Evolutionary conservation across 2,797 vertebrate genomes (phyloP), one percentile per base, ranked within the genome.

Genomic region (Anas georgica): DNA sequence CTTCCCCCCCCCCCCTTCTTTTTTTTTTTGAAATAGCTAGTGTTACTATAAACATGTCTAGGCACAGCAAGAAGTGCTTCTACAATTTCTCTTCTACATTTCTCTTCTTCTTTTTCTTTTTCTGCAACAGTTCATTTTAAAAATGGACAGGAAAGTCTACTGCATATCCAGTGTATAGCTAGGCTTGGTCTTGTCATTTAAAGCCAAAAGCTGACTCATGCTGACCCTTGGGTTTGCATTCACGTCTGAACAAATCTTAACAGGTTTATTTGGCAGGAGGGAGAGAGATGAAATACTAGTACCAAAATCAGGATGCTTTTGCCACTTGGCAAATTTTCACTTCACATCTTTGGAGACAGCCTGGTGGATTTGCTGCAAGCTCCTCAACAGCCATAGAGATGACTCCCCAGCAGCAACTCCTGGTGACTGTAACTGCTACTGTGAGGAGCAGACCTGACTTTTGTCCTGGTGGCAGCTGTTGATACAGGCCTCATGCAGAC

Each of bases 381-480:
- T 81, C 56, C 41, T 55, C 33, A 31, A 29, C 10, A 46, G 70
- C 39, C 9, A 1, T 25, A 35, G 29, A 43, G 46, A 12, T 17
- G 58, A 52, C 26, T 16, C 17, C 1, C 55, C 17, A 26, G 29
- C 39, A 82, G 59, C 63, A 66, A 63, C 8, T 25, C 17, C 14
- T 43, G 33, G 50, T 9, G 33, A 8, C 7, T 2, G 0, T 17
- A 43, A 9, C 2, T 29, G 4, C 33, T 15, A 0, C 21, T 1
- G 1, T 17, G 29, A 74, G 64, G 21, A 63, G 43, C 60, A 74
- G 23, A 22, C 12, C 4, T 3, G 18, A 29, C 20, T 23, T 25
- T 20, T 8, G 3, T 18, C 15, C 52, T 21, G 25, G 20, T 13
- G 46, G 48, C 41, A 66, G 35, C 10, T 31, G 5, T 3, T 46